phyloP scores from a whole-genome alignment of 23 tunicate genomes.

The Ciona savignyi region DNA sequence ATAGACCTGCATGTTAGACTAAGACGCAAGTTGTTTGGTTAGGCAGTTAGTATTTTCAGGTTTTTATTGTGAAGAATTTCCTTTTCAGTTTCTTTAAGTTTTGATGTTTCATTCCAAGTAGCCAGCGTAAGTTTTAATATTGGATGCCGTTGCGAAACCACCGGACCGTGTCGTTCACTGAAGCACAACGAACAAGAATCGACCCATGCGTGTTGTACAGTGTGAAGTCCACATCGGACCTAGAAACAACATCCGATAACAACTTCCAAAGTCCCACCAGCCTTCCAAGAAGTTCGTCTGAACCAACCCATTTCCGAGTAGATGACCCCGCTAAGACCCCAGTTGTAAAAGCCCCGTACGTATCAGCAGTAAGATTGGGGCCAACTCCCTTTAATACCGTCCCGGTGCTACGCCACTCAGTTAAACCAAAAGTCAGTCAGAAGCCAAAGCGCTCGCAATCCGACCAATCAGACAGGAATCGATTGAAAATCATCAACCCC shows the following conservation, averaged over 20 bases:
- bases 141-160: conserved; percentile 51
- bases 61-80: no score
- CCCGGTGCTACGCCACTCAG: conserved; percentile 4
- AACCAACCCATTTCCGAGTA: neutral
- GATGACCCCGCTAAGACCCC: neutral
- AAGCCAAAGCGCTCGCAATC: conserved; percentile 5
- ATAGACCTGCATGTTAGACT: no score
- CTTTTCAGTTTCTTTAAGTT: no score
- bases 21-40: no score
- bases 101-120: no score
- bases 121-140: no score
- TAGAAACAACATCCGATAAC: neutral
- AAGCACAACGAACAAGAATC: conserved; percentile 6
- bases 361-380: neutral
- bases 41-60: no score
- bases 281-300: conserved; percentile 16
- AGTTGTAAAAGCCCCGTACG: neutral
- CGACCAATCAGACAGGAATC: neutral
- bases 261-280: neutral
- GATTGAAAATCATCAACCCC: neutral
- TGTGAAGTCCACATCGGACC: conserved; percentile 4
- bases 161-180: conserved; percentile 29
- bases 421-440: conserved; percentile 1
- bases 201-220: conserved; percentile 32
- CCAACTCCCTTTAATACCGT: conserved; percentile 19